Percentiles rank a stretch among this genome's conserved stretches.
These are phyloP conservation scores for Drosophila bipectinata DNA, from an alignment of 1,140 invertebrate species.

Conservation along the genomic window DNA sequence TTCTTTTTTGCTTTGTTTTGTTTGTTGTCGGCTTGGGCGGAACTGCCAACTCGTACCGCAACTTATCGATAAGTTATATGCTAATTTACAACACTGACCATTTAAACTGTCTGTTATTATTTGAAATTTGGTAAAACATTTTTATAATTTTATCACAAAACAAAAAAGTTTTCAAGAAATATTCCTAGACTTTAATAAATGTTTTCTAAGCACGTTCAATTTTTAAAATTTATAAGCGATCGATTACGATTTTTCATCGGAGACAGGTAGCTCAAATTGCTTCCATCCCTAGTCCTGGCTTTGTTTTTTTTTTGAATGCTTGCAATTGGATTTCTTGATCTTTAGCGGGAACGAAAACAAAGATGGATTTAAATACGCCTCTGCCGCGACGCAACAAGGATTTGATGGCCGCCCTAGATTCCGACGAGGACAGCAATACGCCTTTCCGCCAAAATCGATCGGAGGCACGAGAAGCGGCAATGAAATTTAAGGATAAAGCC, in stretches of 20 bases:
- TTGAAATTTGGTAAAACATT: background rate
- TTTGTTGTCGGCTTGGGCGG: slow-evolving; percentile 18
- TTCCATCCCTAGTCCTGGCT: slow-evolving; percentile 1
- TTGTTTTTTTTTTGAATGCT: slow-evolving; percentile 29
- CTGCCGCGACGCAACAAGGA: slow-evolving; percentile 74
- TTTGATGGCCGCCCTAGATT: slow-evolving; percentile 66
- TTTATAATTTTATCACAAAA: background rate
- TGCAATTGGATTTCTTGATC: slow-evolving; percentile 19
- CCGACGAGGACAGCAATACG: slow-evolving; percentile 68
- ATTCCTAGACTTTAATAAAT: background rate
- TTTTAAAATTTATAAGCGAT: background rate
- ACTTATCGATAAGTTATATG: background rate
- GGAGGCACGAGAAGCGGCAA: slow-evolving; percentile 15
- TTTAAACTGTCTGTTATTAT: background rate
- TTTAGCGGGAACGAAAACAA: slow-evolving; percentile 3
- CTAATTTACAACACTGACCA: background rate
- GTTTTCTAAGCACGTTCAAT: background rate
- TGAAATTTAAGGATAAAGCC: slow-evolving; percentile 7
- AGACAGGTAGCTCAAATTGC: background rate
- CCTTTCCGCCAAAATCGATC: slow-evolving; percentile 45
- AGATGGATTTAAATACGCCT: slow-evolving; percentile 61
- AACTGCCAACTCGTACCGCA: slow-evolving; percentile 7
- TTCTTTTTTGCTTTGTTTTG: slow-evolving; percentile 51
- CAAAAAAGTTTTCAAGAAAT: background rate
- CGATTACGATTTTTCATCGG: background rate